Base-by-base conservation (phyloP, 1,140 invertebrate species). In the Ceratosolen fusciceps region DNA sequence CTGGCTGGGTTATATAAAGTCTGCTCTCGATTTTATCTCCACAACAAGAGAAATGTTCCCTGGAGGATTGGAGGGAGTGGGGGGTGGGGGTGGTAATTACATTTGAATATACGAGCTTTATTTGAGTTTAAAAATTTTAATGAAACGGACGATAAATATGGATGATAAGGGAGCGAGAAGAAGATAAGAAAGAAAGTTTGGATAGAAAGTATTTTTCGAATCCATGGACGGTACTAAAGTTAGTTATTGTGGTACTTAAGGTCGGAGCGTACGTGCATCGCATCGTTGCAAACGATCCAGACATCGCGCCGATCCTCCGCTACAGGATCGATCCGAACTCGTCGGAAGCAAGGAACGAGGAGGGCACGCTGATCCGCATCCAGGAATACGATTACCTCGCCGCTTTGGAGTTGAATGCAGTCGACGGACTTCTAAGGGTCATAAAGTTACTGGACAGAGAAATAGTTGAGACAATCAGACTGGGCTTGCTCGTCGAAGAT, bases 401-500 rank as follows among this genome's bases (percentile, higher is more conserved):
- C 0, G 88, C 93, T 14, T 95, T 97, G 87, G 93, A 95, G 77
- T 90, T 97, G 52, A 94, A 96, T 84, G 87, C 95, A 5, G 90
- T 94, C 0, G 94, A 96, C 83, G 96, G 96, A 0, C 89, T 93
- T 26, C 86, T 97, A 0, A 93, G 92, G 82, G 88, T 93, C 0
- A 89, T 92, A 1, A 93, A 92, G 86, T 84, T 94, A 29, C 84
- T 98, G 16, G 97, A 98, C 87, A 91, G 97, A 81, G 97, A 98
- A 90, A 93, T 93, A 85, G 93, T 97, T 1, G 96, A 98, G 88
- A 92, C 91, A 3, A 93, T 98, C 16, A 93, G 93, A 83, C 86
- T 98, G 10, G 92, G 93, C 0, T 86, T 98, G 2, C 90, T 93
- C 14, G 96, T 97, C 0, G 95, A 97, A 90, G 97, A 98, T 90